Evolutionary conservation across 2,113 vertebrate genomes (phyloP).

Genomic region (Notothenia rossii): DNA sequence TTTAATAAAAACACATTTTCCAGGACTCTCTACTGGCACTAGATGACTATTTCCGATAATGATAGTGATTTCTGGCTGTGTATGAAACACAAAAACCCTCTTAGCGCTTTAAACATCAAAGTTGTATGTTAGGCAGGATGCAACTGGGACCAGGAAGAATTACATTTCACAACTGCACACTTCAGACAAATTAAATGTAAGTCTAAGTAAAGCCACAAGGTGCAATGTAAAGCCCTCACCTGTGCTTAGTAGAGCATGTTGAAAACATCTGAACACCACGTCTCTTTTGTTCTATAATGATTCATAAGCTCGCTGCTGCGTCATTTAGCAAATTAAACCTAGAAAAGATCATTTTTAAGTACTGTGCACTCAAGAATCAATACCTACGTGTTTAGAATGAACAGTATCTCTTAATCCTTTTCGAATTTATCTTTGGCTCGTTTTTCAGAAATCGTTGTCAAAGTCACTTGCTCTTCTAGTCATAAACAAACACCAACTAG

Average conservation of each 20-base stretch:
- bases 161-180: background rate
- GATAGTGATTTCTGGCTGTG: background rate
- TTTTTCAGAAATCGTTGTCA: conserved; percentile 40
- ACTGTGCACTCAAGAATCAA: background rate
- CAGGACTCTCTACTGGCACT: background rate
- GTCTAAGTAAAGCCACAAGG: background rate
- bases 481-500: conserved; percentile 27
- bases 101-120: background rate
- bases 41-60: background rate
- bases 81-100: background rate
- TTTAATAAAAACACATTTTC: conserved; percentile 13
- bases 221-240: conserved; percentile 7
- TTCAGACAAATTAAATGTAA: background rate
- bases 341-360: conserved; percentile 12
- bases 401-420: conserved; percentile 6
- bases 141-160: background rate
- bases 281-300: conserved; percentile 23
- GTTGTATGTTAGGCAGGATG: conserved; percentile 2
- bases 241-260: conserved; percentile 5
- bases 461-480: conserved; percentile 24
- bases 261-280: background rate
- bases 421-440: background rate
- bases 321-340: conserved; percentile 1
- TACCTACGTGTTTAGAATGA: conserved; percentile 18
- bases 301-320: background rate